Evolutionary conservation across 1,140 invertebrate species (phyloP), one percentile per base, ranked within the genome.

Genomic region (Drosophila insularis): DNA sequence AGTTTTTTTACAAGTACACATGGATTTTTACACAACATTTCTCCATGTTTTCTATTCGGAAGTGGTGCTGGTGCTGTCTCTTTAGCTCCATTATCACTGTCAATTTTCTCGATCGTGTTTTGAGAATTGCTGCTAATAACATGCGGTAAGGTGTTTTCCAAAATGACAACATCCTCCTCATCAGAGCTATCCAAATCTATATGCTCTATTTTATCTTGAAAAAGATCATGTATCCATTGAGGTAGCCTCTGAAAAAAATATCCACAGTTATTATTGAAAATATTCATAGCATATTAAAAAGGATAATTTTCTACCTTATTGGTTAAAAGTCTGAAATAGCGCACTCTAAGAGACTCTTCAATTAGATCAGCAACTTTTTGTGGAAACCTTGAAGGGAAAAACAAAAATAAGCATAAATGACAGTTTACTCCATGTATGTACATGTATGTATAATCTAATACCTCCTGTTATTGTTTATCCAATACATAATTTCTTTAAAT

Each of bases 111-210:
- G 7, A 0, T 7, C 19, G 14, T 0, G 2, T 1, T 19, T 46
- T 19, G 6, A 19, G 14, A 19, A 8, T 46, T 46, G 14, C 8
- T 19, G 2, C 27, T 35, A 14, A 4, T 32, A 11, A 1, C 17
- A 35, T 56, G 1, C 0, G 6, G 10, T 23, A 4, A 53, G 6
- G 10, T 0, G 27, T 32, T 17, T 8, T 35, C 27, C n/a, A 6
- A 10, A 14, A 58, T 58, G 14, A 58, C 14, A 4, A 14, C 2
- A 11, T 58, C 32, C 7, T 58, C 55, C 13, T 53, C 46, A 32
- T 58, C 55, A 10, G 55, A 58, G 55, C 55, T 58, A 11, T 58
- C 55, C 10, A 58, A 11, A 14, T 17, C 32, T 13, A 58, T 19
- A 3, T 17, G 8, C 8, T 58, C 55, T 19, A 58, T 58, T 58